Evolutionary conservation across 1,140 invertebrate genomes (phyloP), one percentile per base, ranked within the genome.

Genomic region (Armadillidium nasatum): DNA sequence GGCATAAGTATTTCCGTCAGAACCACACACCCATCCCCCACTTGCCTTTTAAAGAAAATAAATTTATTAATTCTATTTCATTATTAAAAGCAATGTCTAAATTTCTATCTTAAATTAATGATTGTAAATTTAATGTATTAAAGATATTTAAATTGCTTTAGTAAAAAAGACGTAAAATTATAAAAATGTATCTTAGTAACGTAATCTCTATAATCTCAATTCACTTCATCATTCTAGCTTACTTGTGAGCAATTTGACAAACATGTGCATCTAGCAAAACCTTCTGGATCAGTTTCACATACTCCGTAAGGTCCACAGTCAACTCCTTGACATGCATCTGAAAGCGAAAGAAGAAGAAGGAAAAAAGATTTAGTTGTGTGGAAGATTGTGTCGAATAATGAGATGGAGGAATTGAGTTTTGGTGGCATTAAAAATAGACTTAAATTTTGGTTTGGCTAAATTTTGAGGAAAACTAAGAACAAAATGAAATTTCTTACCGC

Each of bases 61-160:
- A 50, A 50, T 10, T 10, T 10, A 50, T 50, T 50, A 10, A 15
- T 50, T 50, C 46, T 50, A 50, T n/a, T n/a, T n/a, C n/a, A n/a
- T n/a, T n/a, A n/a, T n/a, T n/a, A n/a, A n/a, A n/a, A n/a, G n/a
- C n/a, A n/a, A n/a, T n/a, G n/a, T n/a, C n/a, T n/a, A n/a, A n/a
- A n/a, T n/a, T n/a, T n/a, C n/a, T n/a, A n/a, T n/a, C n/a, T n/a
- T n/a, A n/a, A n/a, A n/a, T n/a, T n/a, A n/a, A n/a, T n/a, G n/a
- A n/a, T n/a, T n/a, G n/a, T n/a, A n/a, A n/a, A n/a, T n/a, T n/a
- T 87, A 71, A 90, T 89, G 83, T 93, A 94, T 77, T 92, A 92
- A 80, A 89, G 89, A 13, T 89, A 89, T 71, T 89, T 91, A n/a
- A 10, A 50, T 50, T 50, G 46, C 15, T 50, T 10, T 50, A 15